Evolutionary conservation across 2,888 invertebrate genomes (phyloP).

Genomic region (Drosophila paranaensis): DNA sequence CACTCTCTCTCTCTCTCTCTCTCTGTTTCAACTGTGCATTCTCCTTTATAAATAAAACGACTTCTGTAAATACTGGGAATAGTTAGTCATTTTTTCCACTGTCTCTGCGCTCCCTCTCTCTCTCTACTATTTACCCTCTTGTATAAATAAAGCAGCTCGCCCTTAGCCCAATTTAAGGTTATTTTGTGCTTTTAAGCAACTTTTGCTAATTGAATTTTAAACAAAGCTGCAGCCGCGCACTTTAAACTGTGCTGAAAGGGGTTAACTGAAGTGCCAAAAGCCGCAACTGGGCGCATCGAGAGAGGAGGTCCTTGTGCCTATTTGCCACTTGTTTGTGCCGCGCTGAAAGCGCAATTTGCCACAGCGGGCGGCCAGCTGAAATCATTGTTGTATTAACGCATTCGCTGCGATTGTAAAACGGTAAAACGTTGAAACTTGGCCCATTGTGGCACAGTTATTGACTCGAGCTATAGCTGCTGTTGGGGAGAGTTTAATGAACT

Average conservation of each 20-base stretch:
- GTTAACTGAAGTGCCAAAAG: constrained; percentile 43
- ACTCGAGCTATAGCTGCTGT: not conserved
- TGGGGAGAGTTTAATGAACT: not conserved
- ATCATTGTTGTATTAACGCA: constrained; percentile 32
- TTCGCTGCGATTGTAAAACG: constrained; percentile 9
- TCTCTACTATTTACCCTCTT: not conserved
- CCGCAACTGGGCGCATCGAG: constrained; percentile 47
- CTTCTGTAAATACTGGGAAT: not conserved
- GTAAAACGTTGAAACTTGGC: constrained; percentile 10
- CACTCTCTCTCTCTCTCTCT: no score
- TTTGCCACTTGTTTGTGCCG: constrained; percentile 67
- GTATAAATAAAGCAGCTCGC: constrained; percentile 1
- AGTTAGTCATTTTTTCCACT: not conserved
- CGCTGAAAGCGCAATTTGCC: constrained; percentile 45
- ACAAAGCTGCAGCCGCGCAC: constrained; percentile 32
- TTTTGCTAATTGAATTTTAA: constrained; percentile 37
- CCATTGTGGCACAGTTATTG: constrained; percentile 1
- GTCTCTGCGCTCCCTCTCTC: not conserved
- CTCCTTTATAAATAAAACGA: not conserved
- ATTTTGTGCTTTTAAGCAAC: constrained; percentile 11
- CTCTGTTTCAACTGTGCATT: no score
- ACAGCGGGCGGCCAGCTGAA: constrained; percentile 10
- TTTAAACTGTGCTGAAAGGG: constrained; percentile 19
- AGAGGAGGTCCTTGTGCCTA: constrained; percentile 60
- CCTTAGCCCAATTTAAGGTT: constrained; percentile 4